Percentiles rank a stretch among this genome's conserved stretches.
Conservation (phyloP, 2,888 invertebrate genomes). For the Eumerus sabulonum region DNA sequence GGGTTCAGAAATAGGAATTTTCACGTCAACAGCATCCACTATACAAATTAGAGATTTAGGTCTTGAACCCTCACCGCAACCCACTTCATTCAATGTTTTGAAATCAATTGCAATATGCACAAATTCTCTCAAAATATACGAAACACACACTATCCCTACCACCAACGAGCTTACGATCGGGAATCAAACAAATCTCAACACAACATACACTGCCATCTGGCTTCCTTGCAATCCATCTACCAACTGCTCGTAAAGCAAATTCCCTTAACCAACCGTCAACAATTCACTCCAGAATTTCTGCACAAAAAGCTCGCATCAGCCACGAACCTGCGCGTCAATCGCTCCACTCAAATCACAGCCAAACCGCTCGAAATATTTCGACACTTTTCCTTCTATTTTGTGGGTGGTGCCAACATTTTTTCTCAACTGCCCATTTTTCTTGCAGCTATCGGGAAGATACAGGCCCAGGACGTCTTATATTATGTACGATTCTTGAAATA, state of each 20-base stretch:
- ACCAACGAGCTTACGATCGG: too few relatives aligned
- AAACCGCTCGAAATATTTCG: conserved; percentile 30
- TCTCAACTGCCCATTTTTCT: conserved; percentile 71
- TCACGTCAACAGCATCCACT: too few relatives aligned
- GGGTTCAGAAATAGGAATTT: too few relatives aligned
- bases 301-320: conserved; percentile 47
- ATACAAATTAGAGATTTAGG: too few relatives aligned
- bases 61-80: too few relatives aligned
- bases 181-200: too few relatives aligned
- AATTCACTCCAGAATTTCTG: conserved; percentile 46
- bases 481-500: conserved; percentile 72
- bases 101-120: too few relatives aligned
- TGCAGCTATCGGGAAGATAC: conserved; percentile 70
- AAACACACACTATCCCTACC: too few relatives aligned
- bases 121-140: too few relatives aligned
- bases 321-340: conserved; percentile 32
- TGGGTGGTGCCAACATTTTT: conserved; percentile 68
- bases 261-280: too few relatives aligned
- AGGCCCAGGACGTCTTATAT: conserved; percentile 70
- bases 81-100: too few relatives aligned
- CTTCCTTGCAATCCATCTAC: neutral
- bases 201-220: too few relatives aligned
- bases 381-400: conserved; percentile 62
- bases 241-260: conserved; percentile 3
- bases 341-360: conserved; percentile 50